These are phyloP conservation scores for Orgyia antiqua DNA, from an alignment of 2,888 invertebrate species.

Conservation along the genomic window DNA sequence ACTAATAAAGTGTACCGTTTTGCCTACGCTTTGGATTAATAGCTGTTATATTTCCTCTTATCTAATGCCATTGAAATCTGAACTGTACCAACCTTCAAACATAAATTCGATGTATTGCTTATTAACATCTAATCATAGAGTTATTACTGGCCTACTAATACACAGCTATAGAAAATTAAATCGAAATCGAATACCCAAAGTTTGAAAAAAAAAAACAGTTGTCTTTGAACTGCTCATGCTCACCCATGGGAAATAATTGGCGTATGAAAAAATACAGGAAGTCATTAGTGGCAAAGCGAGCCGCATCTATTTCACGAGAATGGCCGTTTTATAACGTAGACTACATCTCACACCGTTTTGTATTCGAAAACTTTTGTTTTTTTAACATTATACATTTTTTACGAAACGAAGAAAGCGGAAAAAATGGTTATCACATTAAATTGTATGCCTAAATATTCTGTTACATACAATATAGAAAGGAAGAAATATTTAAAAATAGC, in stretches of 20 bases:
- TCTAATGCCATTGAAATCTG: not conserved
- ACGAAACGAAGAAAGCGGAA: no score
- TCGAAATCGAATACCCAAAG: constrained; percentile 34
- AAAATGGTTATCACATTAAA: no score
- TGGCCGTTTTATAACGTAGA: constrained; percentile 31
- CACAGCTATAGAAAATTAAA: constrained; percentile 31
- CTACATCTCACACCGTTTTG: constrained; percentile 45
- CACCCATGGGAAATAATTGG: constrained; percentile 69
- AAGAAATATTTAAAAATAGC: no score
- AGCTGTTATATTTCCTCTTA: not conserved
- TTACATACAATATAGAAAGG: no score
- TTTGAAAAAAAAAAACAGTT: constrained; percentile 36
- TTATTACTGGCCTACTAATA: constrained; percentile 9
- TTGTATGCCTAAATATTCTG: no score
- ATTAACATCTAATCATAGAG: constrained; percentile 10
- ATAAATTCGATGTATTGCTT: constrained; percentile 1
- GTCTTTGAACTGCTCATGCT: constrained; percentile 60
- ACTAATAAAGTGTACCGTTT: no score
- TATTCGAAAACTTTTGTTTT: no score
- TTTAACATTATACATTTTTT: no score
- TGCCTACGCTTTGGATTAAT: not conserved
- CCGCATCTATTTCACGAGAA: constrained; percentile 65
- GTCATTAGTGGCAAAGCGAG: constrained; percentile 70
- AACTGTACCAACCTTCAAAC: not conserved
- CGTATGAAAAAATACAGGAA: constrained; percentile 72